Evolutionary conservation across 2,113 vertebrate species (phyloP).

Genomic region (Gobius niger): DNA sequence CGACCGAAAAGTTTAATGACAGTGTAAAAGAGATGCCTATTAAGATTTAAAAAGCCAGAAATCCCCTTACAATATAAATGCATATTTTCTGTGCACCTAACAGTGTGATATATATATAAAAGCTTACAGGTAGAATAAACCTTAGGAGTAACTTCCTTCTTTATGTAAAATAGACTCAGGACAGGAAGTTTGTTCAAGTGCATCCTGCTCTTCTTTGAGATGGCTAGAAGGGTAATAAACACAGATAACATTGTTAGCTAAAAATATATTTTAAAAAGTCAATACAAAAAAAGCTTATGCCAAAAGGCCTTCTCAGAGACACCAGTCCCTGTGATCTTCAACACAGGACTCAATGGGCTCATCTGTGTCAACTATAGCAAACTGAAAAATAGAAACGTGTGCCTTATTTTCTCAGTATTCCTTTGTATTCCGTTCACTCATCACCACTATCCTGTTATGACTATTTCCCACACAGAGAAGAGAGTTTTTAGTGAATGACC

Average conservation of each 20-base stretch:
- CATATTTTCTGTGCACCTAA: no score
- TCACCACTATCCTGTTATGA: not conserved
- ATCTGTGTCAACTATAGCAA: slow-evolving; percentile 8
- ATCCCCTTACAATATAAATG: no score
- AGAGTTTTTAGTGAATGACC: slow-evolving; percentile 1
- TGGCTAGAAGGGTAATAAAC: slow-evolving; percentile 32
- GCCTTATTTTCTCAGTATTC: slow-evolving; percentile 27
- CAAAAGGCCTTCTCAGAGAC: not conserved
- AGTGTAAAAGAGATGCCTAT: not conserved
- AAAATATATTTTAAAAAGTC: slow-evolving; percentile 14
- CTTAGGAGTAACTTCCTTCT: slow-evolving; percentile 3
- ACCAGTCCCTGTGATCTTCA: slow-evolving; percentile 11
- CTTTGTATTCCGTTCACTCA: slow-evolving; percentile 11
- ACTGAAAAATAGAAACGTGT: slow-evolving; percentile 7
- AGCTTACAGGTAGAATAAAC: no score
- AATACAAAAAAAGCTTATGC: slow-evolving; percentile 2
- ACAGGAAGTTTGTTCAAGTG: slow-evolving; percentile 62
- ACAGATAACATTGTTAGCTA: slow-evolving; percentile 22
- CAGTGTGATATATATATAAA: no score
- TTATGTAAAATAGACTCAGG: slow-evolving; percentile 48
- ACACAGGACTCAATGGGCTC: not conserved
- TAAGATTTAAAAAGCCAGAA: not conserved
- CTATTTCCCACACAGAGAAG: slow-evolving; percentile 4
- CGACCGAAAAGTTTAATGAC: not conserved
- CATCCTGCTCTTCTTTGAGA: slow-evolving; percentile 46